Evolutionary conservation across 1,140 invertebrate genomes (phyloP), one percentile per base, ranked within the genome.

Genomic region (Metaphire vulgaris): DNA sequence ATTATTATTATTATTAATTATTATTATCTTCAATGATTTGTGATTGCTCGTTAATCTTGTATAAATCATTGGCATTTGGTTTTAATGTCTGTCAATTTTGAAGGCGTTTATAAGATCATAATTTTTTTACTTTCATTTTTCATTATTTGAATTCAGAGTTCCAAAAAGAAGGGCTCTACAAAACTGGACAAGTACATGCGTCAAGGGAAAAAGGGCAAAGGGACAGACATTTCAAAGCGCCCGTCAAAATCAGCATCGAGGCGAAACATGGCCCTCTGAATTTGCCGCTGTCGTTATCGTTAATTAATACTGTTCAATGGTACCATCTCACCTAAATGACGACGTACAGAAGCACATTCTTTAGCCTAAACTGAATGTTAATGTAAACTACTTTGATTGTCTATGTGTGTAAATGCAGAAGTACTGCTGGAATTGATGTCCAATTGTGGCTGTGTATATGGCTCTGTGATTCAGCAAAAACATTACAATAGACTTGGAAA

Each of bases 221-320:
- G 86, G 91, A 80, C 91, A 90, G 82, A 91, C 93, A 82, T 88
- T 90, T 16, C 89, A 91, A 79, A 88, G 93, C 82, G 95, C n/a
- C 95, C 72, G 93, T 97, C 68, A 90, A 91, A 81, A 97, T 98
- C 82, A 97, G 95, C 77, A 96, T 98, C 79, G 96, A 98, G 88
- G 96, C 88, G 94, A 80, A 96, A 96, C 88, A 97, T 98, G 94
- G 89, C 93, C 74, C 88, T 97, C 74, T 96, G 82, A 41, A 31
- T 14, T 12, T 12, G 41, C 6, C 6, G 41, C 21, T 56, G 41
- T 56, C 6, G 41, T 21, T 21, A 56, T 56, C n/a, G n/a, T n/a
- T n/a, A n/a, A n/a, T n/a, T n/a, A n/a, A n/a, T n/a, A n/a, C n/a
- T n/a, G n/a, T n/a, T n/a, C n/a, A n/a, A n/a, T n/a, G n/a, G n/a